Evolutionary conservation across 2,797 vertebrate species (phyloP).

Genomic region (Steatocranus sp.): DNA sequence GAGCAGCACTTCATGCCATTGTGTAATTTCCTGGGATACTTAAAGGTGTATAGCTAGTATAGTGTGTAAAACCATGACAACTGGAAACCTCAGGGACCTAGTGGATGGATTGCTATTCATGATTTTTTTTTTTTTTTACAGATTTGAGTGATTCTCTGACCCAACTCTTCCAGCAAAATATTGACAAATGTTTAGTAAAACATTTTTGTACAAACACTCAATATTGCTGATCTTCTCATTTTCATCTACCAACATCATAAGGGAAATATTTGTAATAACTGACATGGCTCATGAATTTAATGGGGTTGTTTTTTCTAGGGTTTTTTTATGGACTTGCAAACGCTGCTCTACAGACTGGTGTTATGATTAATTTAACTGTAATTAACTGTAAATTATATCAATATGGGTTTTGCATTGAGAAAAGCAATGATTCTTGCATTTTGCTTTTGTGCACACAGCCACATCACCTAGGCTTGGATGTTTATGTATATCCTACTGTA

Average conservation of each 20-base stretch:
- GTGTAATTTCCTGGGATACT: not conserved
- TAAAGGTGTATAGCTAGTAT: not conserved
- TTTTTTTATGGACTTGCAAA: not conserved
- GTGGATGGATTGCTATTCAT: not conserved
- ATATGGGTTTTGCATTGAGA: not conserved
- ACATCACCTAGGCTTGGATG: not conserved
- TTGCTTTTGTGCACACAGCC: not conserved
- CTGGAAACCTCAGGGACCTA: not conserved
- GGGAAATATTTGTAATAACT: not conserved
- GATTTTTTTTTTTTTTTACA: not conserved
- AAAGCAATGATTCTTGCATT: not conserved
- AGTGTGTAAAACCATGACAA: not conserved
- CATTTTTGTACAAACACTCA: not conserved
- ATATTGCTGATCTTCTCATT: not conserved
- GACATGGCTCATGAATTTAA: not conserved
- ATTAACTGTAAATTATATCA: not conserved
- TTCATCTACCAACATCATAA: not conserved
- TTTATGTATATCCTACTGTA: not conserved
- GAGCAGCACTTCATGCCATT: not conserved
- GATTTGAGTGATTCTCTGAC: not conserved
- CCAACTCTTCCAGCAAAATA: not conserved
- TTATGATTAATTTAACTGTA: not conserved
- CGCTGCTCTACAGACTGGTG: accelerated
- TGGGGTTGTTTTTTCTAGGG: not conserved
- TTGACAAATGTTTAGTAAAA: not conserved